A percentile compares a stretch with the other conserved stretches of the same genome.
Evolutionary conservation across 2,113 vertebrate genomes (phyloP).

Genomic region (Pseudopodoces humilis): DNA sequence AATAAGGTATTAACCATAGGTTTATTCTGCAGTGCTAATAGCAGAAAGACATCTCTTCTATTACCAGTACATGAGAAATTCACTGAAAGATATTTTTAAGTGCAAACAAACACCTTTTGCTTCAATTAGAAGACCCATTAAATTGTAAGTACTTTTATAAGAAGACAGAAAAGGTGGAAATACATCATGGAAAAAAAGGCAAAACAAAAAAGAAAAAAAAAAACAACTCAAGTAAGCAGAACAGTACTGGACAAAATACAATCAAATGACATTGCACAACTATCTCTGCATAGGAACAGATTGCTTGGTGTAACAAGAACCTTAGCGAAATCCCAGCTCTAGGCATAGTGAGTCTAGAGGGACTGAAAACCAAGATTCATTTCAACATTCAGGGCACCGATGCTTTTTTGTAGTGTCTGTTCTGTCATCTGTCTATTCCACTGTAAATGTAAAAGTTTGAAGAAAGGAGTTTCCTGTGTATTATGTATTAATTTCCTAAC

Average conservation of each 20-base stretch:
- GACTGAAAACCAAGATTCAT: constrained; percentile 30
- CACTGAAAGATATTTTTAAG: constrained; percentile 35
- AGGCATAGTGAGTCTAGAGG: neutral
- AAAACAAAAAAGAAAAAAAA: neutral
- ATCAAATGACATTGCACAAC: neutral
- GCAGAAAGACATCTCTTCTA: constrained; percentile 3
- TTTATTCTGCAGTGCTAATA: constrained; percentile 52
- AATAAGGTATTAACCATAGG: constrained; percentile 68
- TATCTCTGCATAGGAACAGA: neutral
- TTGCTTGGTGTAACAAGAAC: neutral
- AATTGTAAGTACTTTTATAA: neutral
- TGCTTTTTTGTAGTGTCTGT: neutral
- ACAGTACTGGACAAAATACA: neutral
- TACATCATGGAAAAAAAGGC: neutral
- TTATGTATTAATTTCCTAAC: neutral
- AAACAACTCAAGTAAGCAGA: neutral
- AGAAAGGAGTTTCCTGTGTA: neutral
- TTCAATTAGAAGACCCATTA: constrained; percentile 17
- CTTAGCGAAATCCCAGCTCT: constrained; percentile 15
- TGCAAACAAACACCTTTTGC: neutral
- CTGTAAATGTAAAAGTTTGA: constrained; percentile 8
- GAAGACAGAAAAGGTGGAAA: neutral
- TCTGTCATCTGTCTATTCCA: neutral
- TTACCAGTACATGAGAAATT: constrained; percentile 37
- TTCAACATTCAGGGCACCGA: constrained; percentile 1